A percentile compares a stretch with the other conserved stretches of the same genome.
These are phyloP conservation scores for Saguinus midas DNA, from an alignment of 2,113 vertebrate species.

Conservation along the genomic window DNA sequence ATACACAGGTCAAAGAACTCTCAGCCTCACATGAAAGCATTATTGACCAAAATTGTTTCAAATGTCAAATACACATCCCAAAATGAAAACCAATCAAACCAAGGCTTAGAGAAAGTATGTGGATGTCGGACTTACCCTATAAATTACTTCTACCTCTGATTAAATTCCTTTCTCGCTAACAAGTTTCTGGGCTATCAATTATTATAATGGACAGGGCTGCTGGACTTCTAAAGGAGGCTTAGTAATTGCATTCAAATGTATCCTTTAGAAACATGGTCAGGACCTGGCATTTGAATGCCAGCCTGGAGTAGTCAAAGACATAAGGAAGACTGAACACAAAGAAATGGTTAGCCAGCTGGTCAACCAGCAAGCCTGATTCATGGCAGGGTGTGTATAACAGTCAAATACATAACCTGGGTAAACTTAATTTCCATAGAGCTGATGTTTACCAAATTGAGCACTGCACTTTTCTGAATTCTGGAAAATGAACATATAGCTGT, in stretches of 20 bases:
- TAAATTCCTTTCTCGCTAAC: slow-evolving; percentile 74
- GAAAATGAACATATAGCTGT: not conserved
- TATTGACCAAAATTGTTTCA: slow-evolving; percentile 72
- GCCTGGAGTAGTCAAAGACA: slow-evolving; percentile 32
- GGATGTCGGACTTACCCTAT: slow-evolving; percentile 69
- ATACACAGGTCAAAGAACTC: slow-evolving; percentile 58
- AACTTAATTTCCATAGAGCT: slow-evolving; percentile 43
- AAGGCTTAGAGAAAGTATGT: slow-evolving; percentile 60
- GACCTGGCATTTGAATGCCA: slow-evolving; percentile 68
- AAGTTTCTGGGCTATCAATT: slow-evolving; percentile 76
- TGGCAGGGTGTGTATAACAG: not conserved
- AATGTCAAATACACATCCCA: slow-evolving; percentile 72
- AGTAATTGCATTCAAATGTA: slow-evolving; percentile 75
- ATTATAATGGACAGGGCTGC: slow-evolving; percentile 70
- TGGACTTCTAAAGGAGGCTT: slow-evolving; percentile 68
- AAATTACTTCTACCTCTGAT: slow-evolving; percentile 75
- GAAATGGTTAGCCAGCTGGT: slow-evolving; percentile 40
- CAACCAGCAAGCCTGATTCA: not conserved
- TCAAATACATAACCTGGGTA: slow-evolving; percentile 58
- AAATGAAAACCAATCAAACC: slow-evolving; percentile 75
- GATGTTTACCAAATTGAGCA: slow-evolving; percentile 39
- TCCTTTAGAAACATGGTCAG: slow-evolving; percentile 55
- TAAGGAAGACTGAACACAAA: slow-evolving; percentile 52
- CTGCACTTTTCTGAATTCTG: slow-evolving; percentile 25
- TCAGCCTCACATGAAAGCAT: slow-evolving; percentile 60